Base-by-base conservation (phyloP, 2,888 invertebrate genomes). In the Tupiocoris notatus region DNA sequence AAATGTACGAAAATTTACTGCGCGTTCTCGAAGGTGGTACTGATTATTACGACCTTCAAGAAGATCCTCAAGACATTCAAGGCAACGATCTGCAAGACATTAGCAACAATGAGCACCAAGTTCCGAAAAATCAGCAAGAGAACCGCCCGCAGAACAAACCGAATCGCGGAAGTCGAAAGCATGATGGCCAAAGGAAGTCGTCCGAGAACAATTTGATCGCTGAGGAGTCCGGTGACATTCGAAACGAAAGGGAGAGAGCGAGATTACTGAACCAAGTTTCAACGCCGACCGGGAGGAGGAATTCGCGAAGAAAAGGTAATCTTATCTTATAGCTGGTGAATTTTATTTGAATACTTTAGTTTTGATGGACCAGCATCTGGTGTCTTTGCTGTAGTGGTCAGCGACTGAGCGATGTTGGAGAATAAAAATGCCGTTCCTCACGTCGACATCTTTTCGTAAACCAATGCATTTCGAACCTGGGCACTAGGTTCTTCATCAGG, bases 1-100 rank as follows among this genome's bases (percentile, higher is more conserved):
- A 39, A 24, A 73, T 73, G 73, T 73, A 73, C 73, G 73, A 73
- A 54, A 73, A 73, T 62, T 54, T 73, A 21, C 21, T 73, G 6
- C 24, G 73, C 2, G 73, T 73, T 1, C 39, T 73, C 20, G 58
- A 73, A 20, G 73, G 73, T 39, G 73, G 73, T 21, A 25, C 73
- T 0, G 73, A 73, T 62, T 73, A 73, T 23, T 73, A 62, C 62
- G 73, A 73, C 54, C 63, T 73, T 1, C 21, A 25, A 2, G 63
- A 73, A 16, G 63, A 73, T 6, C 62, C 73, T 39, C 39, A 39
- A 39, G 39, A 3, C 39, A 39, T 39, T 39, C 39, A 39, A 39
- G 39, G 12, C 12, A 39, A 39, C 39, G 6, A 12, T 7, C 12
- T 39, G 39, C 39, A 39, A 39, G 20, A 59, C n/a, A n/a, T 6